A percentile compares a stretch with the other conserved stretches of the same genome.
phyloP scores from a whole-genome alignment of 2,888 invertebrate genomes.

The Sepioteuthis lessoniana region DNA sequence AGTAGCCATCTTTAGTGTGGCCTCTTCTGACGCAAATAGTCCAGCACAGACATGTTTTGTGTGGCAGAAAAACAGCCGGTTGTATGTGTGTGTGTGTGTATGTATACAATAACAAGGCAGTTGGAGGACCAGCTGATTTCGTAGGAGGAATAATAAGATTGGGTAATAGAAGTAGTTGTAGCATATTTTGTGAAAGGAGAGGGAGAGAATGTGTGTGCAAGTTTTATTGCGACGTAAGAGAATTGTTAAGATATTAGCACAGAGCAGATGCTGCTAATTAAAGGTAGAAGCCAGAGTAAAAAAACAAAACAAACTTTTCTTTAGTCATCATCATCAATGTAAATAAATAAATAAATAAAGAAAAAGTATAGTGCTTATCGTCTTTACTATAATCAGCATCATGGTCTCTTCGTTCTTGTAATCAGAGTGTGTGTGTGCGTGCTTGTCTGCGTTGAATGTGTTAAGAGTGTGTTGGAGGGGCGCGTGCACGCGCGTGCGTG shows the following conservation, averaged over 20 bases:
- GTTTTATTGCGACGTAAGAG: constrained; percentile 5
- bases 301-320: background rate
- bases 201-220: background rate
- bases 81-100: background rate
- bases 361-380: too few relatives aligned
- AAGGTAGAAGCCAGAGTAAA: background rate
- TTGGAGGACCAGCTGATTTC: constrained; percentile 11
- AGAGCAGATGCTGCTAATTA: background rate
- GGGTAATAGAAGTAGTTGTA: background rate
- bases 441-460: background rate
- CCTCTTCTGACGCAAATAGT: background rate
- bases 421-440: background rate
- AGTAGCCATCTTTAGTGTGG: constrained; percentile 33
- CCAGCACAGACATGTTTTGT: background rate
- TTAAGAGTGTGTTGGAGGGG: background rate
- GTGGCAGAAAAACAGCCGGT: constrained; percentile 23
- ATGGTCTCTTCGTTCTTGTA: background rate
- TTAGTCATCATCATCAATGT: background rate
- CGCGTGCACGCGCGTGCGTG: background rate
- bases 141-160: background rate
- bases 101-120: background rate
- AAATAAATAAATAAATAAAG: background rate
- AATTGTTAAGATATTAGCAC: background rate
- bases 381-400: background rate
- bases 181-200: background rate